These are phyloP conservation scores for Epinotia brunnichana DNA, from an alignment of 2,888 invertebrate genomes.

Conservation along the genomic window DNA sequence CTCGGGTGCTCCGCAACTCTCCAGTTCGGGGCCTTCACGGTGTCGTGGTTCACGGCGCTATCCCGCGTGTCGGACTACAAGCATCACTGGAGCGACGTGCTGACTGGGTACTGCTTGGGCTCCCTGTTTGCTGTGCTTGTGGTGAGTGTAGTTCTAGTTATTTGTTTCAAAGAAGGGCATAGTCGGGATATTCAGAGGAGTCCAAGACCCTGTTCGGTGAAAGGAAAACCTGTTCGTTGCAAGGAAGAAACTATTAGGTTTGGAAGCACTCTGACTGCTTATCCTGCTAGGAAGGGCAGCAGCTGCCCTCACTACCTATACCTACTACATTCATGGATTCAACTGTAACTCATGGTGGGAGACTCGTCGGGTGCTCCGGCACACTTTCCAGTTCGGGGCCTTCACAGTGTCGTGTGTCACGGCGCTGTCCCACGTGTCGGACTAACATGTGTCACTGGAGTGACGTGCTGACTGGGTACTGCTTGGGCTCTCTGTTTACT, in stretches of 20 bases:
- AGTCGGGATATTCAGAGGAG: no score
- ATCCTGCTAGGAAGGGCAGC: no score
- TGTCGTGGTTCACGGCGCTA: constrained; percentile 93
- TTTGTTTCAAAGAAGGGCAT: no score
- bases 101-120: constrained; percentile 90
- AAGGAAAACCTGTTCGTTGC: neutral
- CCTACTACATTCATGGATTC: no score
- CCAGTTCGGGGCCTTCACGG: constrained; percentile 90
- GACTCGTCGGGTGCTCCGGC: constrained; percentile 89
- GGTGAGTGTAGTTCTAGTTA: constrained; percentile 84
- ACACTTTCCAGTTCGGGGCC: constrained; percentile 94
- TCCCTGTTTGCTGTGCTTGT: constrained; percentile 86
- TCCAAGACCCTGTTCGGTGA: no score
- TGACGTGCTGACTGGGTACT: constrained; percentile 95
- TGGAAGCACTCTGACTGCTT: neutral
- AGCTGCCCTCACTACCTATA: no score
- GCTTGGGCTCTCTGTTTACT: no score
- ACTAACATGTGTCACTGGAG: constrained; percentile 99
- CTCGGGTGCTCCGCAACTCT: constrained; percentile 91
- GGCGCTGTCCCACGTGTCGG: constrained; percentile 93
- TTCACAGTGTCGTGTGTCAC: constrained; percentile 92
- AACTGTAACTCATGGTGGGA: no score
- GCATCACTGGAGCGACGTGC: constrained; percentile 98
- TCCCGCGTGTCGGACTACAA: constrained; percentile 97
- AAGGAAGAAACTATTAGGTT: no score